Evolutionary conservation across 2,888 invertebrate species (phyloP), one percentile per base, ranked within the genome.

Genomic region (Pseudanteris insignis): DNA sequence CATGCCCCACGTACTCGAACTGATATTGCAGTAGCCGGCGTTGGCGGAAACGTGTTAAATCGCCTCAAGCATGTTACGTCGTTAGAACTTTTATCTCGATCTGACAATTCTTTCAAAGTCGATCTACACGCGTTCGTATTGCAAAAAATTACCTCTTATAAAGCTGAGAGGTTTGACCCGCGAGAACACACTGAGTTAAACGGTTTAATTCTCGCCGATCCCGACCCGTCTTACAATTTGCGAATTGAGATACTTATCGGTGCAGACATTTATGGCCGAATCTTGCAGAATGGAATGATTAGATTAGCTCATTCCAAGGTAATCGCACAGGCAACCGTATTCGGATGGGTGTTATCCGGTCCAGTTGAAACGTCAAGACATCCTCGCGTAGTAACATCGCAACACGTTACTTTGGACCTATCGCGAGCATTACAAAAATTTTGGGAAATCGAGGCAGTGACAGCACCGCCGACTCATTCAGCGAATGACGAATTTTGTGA

Each of bases 381-480:
- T 6, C 6, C 9, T 8, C 7, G 14, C n/a, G 1, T 14, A 14
- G 8, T 14, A 9, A 2, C 5, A 2, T 3, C 5, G 1, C n/a
- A 14, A 3, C 1, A 2, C 6, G 3, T 14, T 2, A 8, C 14
- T 9, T 4, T 8, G 9, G 2, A 14, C 2, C 8, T 32, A 32
- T 2, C 5, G 5, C 1, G 2, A 7, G n/a, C 9, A 3, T 3
- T 32, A 7, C 32, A 9, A 2, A 1, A 6, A 2, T 32, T 14
- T 14, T 32, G 32, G 32, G 32, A 32, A 14, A 4, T 32, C 2
- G 32, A 32, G n/a, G n/a, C n/a, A n/a, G n/a, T n/a, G n/a, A n/a
- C n/a, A n/a, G n/a, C n/a, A n/a, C n/a, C n/a, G n/a, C n/a, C n/a
- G n/a, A n/a, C n/a, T n/a, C n/a, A n/a, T n/a, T n/a, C n/a, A n/a